Evolutionary conservation across 2,888 invertebrate genomes (phyloP), one percentile per base, ranked within the genome.

Genomic region (Chaetogeoica ovagalla): DNA sequence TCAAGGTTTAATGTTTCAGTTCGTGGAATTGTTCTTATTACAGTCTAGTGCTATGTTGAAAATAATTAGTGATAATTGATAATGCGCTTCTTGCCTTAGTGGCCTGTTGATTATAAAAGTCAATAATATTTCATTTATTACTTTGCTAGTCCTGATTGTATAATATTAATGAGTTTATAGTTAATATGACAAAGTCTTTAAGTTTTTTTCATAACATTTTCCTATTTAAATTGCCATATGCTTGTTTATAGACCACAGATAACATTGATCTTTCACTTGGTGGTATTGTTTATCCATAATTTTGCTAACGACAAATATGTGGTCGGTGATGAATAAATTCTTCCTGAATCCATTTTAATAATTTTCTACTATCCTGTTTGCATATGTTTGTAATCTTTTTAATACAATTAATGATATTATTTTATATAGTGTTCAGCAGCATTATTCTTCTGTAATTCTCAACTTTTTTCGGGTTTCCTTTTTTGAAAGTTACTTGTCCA

Each of bases 361-460:
- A 1, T 59, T 13, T 15, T 43, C 30, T n/a, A 75, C 43, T 39
- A 70, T 68, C 17, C 48, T 19, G 9, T 82, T 52, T 60, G 65
- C 19, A 6, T 62, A 37, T 21, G 13, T 52, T 52, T 65, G 62
- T 17, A 81, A 62, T 63, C 52, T 70, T 59, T 70, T 65, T 7
- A 55, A 30, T n/a, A 77, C 23, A 0, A 69, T 43, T 66, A 76
- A 71, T 17, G 52, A 59, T 59, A 82, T 21, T 62, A 71, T 30
- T 48, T 82, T 76, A 37, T 55, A 70, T 43, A 21, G 59, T 60
- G 17, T 60, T 62, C 21, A 52, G 7, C 11, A 75, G 21, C 37
- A 62, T 75, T 48, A 75, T 75, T 17, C 69, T 62, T 52, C 81
- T 68, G 37, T 81, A 75, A 66, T 81, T 81, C 59, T 66, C 57